A percentile compares a stretch with the other conserved stretches of the same genome.
phyloP scores from a whole-genome alignment of 64 coral and sea anemone species.

The Stichodactyla helianthus region DNA sequence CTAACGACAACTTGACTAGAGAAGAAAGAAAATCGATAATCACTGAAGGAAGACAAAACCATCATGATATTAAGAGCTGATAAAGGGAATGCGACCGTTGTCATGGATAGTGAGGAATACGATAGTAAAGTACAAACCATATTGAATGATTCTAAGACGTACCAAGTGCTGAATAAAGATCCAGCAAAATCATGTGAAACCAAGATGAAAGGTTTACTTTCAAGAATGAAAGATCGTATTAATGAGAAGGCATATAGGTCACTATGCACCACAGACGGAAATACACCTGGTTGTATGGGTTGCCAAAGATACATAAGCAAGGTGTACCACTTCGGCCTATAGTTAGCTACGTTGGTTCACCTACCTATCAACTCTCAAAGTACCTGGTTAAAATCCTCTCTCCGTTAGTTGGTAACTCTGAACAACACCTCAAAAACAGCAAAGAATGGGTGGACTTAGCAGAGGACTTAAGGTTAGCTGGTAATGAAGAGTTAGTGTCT shows the following conservation, averaged over 20 bases:
- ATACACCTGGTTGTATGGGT: constrained; percentile 25
- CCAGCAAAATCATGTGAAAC: constrained; percentile 9
- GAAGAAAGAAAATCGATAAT: constrained; percentile 12
- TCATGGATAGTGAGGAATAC: constrained; percentile 49
- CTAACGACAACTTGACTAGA: constrained; percentile 22
- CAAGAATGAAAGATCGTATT: background rate
- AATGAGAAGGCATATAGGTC: background rate
- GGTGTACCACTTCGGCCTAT: constrained; percentile 30
- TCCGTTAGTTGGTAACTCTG: constrained; percentile 12
- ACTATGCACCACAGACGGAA: constrained; percentile 21
- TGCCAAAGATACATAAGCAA: constrained; percentile 28
- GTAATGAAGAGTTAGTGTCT: background rate
- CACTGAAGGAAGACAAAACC: background rate
- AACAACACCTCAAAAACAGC: background rate
- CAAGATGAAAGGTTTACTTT: background rate
- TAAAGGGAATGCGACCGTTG: constrained; percentile 51
- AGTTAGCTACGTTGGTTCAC: constrained; percentile 28
- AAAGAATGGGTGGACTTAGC: background rate
- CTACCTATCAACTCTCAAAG: constrained; percentile 33
- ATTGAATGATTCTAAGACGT: constrained; percentile 8
- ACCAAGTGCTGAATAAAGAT: background rate
- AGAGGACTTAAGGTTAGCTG: background rate
- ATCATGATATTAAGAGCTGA: constrained; percentile 28
- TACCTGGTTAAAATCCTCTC: constrained; percentile 39
- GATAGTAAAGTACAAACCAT: constrained; percentile 23